These are phyloP conservation scores for Perdita meconis DNA, from an alignment of 2,888 invertebrate genomes.

Conservation along the genomic window DNA sequence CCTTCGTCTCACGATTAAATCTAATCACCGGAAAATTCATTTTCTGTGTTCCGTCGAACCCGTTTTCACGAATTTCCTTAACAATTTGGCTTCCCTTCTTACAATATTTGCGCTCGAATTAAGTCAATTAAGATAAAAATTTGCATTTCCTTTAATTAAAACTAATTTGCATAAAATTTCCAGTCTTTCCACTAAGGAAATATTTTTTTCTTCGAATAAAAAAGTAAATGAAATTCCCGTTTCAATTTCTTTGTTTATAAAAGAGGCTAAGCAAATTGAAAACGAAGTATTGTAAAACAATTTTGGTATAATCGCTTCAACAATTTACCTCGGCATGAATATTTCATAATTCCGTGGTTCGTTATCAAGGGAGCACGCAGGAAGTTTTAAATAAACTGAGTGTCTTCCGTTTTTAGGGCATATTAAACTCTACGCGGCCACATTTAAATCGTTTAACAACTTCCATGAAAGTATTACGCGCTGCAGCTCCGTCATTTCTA, in stretches of 20 bases:
- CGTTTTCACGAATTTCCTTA: constrained; percentile 5
- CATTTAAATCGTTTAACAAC: constrained; percentile 1
- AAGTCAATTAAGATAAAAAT: not conserved
- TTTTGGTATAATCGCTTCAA: constrained; percentile 7
- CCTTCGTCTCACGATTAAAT: constrained; percentile 47
- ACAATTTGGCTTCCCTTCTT: not conserved
- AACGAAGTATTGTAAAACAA: constrained; percentile 11
- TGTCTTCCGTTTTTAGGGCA: not conserved
- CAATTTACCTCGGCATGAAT: constrained; percentile 3
- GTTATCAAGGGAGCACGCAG: not conserved
- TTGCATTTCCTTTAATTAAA: not conserved
- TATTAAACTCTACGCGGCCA: constrained; percentile 1
- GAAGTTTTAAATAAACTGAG: constrained; percentile 11
- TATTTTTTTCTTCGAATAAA: no score
- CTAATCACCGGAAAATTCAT: constrained; percentile 37
- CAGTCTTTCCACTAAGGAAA: no score
- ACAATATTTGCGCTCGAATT: not conserved
- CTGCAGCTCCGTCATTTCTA: not conserved
- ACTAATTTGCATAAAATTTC: no score
- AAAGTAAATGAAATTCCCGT: no score
- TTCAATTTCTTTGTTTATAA: no score
- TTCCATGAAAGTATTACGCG: not conserved
- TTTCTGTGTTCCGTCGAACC: not conserved
- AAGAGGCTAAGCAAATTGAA: not conserved
- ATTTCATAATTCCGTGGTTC: constrained; percentile 20